These are phyloP conservation scores for Stichopus horrens DNA, from an alignment of 53 echinoderm and acorn worm species.

Conservation along the genomic window DNA sequence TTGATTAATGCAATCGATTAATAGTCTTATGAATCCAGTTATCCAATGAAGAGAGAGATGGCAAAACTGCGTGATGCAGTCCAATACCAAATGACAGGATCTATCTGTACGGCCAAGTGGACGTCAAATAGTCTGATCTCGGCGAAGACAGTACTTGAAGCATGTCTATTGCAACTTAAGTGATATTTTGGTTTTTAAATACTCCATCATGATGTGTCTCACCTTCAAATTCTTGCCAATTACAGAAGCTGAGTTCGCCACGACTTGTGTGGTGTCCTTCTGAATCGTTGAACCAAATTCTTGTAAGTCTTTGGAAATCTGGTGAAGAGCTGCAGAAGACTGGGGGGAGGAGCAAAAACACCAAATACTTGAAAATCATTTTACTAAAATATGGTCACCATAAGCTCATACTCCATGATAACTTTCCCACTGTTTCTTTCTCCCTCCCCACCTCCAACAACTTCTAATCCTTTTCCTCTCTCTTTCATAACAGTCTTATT, in stretches of 20 bases:
- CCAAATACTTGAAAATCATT: neutral
- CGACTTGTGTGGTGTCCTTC: conserved; percentile 79
- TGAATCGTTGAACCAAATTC: conserved; percentile 90
- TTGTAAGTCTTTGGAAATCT: conserved; percentile 80
- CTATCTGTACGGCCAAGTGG: too few relatives aligned
- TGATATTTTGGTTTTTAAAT: too few relatives aligned
- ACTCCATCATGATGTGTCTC: neutral
- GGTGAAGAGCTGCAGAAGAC: conserved; percentile 77
- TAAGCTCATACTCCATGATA: neutral
- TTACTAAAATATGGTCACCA: too few relatives aligned
- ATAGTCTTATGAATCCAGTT: too few relatives aligned
- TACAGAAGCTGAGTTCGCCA: conserved; percentile 70
- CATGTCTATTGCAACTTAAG: too few relatives aligned
- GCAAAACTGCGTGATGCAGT: too few relatives aligned
- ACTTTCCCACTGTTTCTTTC: neutral
- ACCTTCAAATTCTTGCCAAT: conserved; percentile 84
- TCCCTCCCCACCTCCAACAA: neutral
- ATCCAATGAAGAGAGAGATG: too few relatives aligned
- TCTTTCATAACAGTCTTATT: neutral
- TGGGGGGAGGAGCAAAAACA: conserved; percentile 20
- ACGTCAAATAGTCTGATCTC: too few relatives aligned
- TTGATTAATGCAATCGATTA: too few relatives aligned
- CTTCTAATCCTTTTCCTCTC: neutral
- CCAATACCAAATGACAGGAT: too few relatives aligned
- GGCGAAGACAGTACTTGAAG: too few relatives aligned